These are phyloP conservation scores for Drosophila ficusphila DNA, from an alignment of 1,140 invertebrate species.

Conservation along the genomic window DNA sequence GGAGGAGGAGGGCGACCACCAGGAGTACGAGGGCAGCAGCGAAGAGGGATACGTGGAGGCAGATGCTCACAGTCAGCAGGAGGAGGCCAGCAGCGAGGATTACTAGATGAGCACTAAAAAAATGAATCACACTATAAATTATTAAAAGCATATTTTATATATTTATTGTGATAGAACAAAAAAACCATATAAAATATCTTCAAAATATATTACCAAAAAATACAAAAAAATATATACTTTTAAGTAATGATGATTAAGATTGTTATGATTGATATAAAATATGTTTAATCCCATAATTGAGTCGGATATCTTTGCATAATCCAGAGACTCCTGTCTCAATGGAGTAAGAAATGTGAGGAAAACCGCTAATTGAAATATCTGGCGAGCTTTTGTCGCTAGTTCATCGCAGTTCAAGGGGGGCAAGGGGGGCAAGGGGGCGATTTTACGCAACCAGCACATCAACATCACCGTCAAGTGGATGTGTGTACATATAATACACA, in stretches of 20 bases:
- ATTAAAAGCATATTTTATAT: background rate
- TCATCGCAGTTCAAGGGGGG: conserved; percentile 17
- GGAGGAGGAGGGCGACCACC: conserved; percentile 51
- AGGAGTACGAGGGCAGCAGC: conserved; percentile 74
- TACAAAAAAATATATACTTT: too few species aligned
- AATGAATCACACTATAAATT: background rate
- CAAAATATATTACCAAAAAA: background rate
- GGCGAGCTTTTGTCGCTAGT: conserved; percentile 20
- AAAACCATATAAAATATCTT: conserved; percentile 8
- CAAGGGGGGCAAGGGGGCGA: conserved; percentile 3
- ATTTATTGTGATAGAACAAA: conserved; percentile 44
- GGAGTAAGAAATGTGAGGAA: conserved; percentile 40
- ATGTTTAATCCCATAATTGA: too few species aligned
- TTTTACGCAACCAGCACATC: conserved; percentile 49
- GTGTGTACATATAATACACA: conserved; percentile 8
- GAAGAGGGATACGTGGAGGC: conserved; percentile 76
- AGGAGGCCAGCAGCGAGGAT: conserved; percentile 61
- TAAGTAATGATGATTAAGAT: too few species aligned
- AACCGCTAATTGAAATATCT: conserved; percentile 72
- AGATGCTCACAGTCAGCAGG: conserved; percentile 49
- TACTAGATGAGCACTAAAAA: conserved; percentile 34
- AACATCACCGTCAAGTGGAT: conserved; percentile 42
- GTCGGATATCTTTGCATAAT: conserved; percentile 31
- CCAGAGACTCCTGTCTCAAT: conserved; percentile 12
- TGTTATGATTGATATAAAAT: too few species aligned